Percentiles rank a stretch among this genome's conserved stretches.
These are phyloP conservation scores for Meta bourneti DNA, from an alignment of 2,888 invertebrate species.

Conservation along the genomic window DNA sequence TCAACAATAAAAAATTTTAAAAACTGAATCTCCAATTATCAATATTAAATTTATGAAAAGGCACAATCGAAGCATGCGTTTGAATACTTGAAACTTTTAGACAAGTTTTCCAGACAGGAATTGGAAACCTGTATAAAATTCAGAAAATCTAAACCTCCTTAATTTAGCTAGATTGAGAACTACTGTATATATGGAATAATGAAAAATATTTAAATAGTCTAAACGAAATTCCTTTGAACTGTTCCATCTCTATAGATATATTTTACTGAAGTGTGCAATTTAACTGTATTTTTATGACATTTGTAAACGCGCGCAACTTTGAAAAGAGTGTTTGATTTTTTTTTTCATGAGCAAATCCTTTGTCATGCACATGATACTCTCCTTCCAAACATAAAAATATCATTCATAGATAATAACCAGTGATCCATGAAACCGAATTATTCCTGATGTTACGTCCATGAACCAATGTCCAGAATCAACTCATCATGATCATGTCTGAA, in stretches of 20 bases:
- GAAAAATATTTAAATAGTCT: too few species aligned
- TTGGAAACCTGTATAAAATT: too few species aligned
- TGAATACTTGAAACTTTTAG: too few species aligned
- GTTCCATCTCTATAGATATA: not conserved
- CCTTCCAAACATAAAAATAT: not conserved
- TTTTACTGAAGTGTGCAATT: not conserved
- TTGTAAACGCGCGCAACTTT: not conserved
- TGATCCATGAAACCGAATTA: slow-evolving; percentile 73
- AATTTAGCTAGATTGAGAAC: too few species aligned
- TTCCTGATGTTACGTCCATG: slow-evolving; percentile 62
- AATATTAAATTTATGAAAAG: too few species aligned
- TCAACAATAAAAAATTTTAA: too few species aligned
- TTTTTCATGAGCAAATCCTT: not conserved
- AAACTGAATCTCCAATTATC: too few species aligned
- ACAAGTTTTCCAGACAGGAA: too few species aligned
- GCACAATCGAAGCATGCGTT: too few species aligned
- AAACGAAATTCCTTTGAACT: too few species aligned
- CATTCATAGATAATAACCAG: slow-evolving; percentile 31
- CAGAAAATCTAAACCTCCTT: too few species aligned
- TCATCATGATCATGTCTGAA: slow-evolving; percentile 20
- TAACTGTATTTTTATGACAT: not conserved
- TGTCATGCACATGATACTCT: not conserved
- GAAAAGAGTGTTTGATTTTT: not conserved
- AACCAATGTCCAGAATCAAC: slow-evolving; percentile 60
- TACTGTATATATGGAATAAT: too few species aligned